These are phyloP conservation scores for Lutraria lutraria DNA, from an alignment of 2,888 invertebrate species.

Conservation along the genomic window DNA sequence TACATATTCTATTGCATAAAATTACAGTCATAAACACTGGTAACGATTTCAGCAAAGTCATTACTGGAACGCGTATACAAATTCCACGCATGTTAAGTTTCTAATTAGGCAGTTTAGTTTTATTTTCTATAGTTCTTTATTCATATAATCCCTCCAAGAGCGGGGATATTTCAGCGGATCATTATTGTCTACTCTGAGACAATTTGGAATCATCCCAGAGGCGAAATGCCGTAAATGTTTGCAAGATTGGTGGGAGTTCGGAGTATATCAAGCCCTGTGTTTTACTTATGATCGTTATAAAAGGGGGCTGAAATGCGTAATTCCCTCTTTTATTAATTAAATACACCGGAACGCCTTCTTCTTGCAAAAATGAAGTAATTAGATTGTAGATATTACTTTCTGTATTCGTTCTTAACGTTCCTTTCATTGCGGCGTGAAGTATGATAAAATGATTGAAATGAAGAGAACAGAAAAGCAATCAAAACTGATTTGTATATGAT, in stretches of 20 bases:
- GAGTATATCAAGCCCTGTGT: conserved; percentile 45
- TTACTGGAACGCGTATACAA: conserved; percentile 49
- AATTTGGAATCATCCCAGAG: conserved; percentile 65
- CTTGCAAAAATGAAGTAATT: conserved; percentile 55
- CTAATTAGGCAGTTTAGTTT: conserved; percentile 68
- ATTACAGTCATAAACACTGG: conserved; percentile 49
- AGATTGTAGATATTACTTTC: conserved; percentile 47
- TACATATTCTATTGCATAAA: conserved; percentile 55
- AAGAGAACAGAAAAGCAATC: conserved; percentile 49
- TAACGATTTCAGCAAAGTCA: conserved; percentile 44
- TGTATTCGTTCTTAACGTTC: conserved; percentile 46
- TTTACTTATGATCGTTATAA: conserved; percentile 60
- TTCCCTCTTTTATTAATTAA: conserved; percentile 73
- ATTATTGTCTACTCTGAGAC: conserved; percentile 59
- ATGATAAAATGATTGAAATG: conserved; percentile 58
- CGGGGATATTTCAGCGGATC: conserved; percentile 55
- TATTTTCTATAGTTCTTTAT: conserved; percentile 67
- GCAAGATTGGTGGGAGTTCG: conserved; percentile 64
- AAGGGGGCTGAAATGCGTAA: conserved; percentile 69
- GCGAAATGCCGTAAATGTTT: conserved; percentile 59
- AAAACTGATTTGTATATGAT: conserved; percentile 40
- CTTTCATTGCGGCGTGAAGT: conserved; percentile 55
- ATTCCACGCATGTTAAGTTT: conserved; percentile 59
- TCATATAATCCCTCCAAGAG: conserved; percentile 63
- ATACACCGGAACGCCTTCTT: conserved; percentile 68